Evolutionary conservation across 2,888 invertebrate species (phyloP), one percentile per base, ranked within the genome.

Genomic region (Scaptomyza cyrtandrae): DNA sequence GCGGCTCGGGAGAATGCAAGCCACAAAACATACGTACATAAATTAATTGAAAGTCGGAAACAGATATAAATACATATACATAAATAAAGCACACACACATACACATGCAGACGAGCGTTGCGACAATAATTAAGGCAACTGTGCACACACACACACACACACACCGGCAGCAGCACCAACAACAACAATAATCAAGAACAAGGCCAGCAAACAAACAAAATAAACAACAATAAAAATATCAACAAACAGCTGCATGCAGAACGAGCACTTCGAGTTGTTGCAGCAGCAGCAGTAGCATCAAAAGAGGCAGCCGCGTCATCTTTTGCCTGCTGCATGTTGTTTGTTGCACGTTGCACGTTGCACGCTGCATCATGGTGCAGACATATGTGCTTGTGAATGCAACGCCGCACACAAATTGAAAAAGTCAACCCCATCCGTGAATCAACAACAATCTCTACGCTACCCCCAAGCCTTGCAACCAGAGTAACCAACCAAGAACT

Each of bases 41-140:
- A 83, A 83, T 88, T 88, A 88, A 83, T 88, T 88, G 88, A 88
- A 77, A 83, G 88, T 83, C 83, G 86, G 88, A 86, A 83, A 56
- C 77, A 79, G 77, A 88, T 86, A 86, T 61, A 83, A 76, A 80
- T 77, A 41, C 41, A 41, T 41, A 86, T 66, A 73, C 65, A 73
- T 71, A 71, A 63, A 60, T 64, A 63, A 46, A 19, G 52, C 33
- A 50, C 60, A 63, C 57, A 24, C 24, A 24, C 24, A 5, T 46
- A 65, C 74, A 65, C 31, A 63, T 59, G 66, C 67, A 60, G 77
- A 58, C 68, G 63, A 63, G 41, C 60, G 57, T 55, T 64, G 70
- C 52, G 84, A 83, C 88, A 86, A 88, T 86, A 76, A 86, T 82
- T 86, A 82, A 82, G 79, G 77, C 76, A 82, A 86, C 86, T 86